Evolutionary conservation across 2,797 vertebrate species (phyloP), one percentile per base, ranked within the genome.

Genomic region (Salmo trutta): DNA sequence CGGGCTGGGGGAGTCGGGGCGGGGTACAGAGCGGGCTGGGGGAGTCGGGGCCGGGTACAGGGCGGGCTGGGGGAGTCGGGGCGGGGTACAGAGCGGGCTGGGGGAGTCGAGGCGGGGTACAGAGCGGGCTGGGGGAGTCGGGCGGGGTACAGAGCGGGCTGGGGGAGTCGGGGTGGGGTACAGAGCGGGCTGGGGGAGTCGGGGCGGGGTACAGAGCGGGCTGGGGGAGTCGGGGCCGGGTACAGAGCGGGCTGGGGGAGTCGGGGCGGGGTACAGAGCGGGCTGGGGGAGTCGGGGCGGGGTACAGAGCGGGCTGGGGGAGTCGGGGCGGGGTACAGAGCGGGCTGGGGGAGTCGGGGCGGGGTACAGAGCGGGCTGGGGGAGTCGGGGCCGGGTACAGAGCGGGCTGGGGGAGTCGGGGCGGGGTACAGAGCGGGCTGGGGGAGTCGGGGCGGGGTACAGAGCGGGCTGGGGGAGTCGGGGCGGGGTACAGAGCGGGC

Each of bases 31-130:
- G 5, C 80, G 75, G 77, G 79, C 72, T 52, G 75, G 67, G 56
- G 74, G 77, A 75, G 76, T 81, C 73, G 54, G 73, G 71, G 75
- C 3, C 17, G 5, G 0, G 52, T 5, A 79, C 17, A 78, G 89
- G 78, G 5, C 80, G 74, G 77, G 79, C 72, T 52, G 75, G 67
- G 56, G 74, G 77, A 75, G 76, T 81, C 73, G 54, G 73, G 71
- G 75, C 3, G 21, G 6, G 0, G 52, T 5, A 79, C 17, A 78
- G 89, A 78, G 5, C 80, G 75, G 77, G 79, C 72, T 52, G 75
- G 67, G 56, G 74, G 24, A 24, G 24, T 24, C 24, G 24, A 1
- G 24, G 24, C 24, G 24, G 24, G 24, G 24, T 24, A 24, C 24
- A 24, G 24, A 24, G 24, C 24, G 24, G 24, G 24, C 24, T 24